Evolutionary conservation across 2,113 vertebrate genomes (phyloP).

Genomic region (Stegastes partitus): DNA sequence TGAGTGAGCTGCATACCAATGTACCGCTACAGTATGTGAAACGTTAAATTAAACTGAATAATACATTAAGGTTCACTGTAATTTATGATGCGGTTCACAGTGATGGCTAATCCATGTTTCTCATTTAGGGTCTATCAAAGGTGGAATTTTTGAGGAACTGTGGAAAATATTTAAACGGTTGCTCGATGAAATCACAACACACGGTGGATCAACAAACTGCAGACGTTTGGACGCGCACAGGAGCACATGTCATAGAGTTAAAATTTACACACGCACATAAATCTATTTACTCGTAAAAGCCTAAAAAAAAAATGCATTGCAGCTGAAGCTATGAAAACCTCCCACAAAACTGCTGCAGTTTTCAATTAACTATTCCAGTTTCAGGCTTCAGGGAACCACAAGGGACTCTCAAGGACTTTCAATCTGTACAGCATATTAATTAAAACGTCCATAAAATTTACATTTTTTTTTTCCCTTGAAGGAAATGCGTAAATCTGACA

Average conservation of each 20-base stretch:
- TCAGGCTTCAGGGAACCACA: constrained; percentile 50
- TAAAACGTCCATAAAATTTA: constrained; percentile 68
- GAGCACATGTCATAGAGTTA: constrained; percentile 21
- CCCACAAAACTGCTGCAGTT: constrained; percentile 56
- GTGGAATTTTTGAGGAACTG: neutral
- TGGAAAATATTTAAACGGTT: constrained; percentile 1
- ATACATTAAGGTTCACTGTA: constrained; percentile 13
- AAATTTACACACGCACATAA: constrained; percentile 46
- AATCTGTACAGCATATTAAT: constrained; percentile 61
- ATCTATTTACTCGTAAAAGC: constrained; percentile 46
- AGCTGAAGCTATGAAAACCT: constrained; percentile 54
- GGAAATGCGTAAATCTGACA: constrained; percentile 36
- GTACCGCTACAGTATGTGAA: neutral
- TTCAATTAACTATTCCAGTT: constrained; percentile 66
- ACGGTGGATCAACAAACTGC: constrained; percentile 26
- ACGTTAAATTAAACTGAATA: constrained; percentile 35
- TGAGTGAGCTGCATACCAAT: constrained; percentile 31
- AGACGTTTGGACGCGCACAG: constrained; percentile 2
- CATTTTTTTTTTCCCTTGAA: constrained; percentile 47
- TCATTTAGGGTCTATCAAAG: neutral
- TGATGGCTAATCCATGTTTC: constrained; percentile 3
- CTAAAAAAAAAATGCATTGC: neutral
- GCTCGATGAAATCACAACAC: constrained; percentile 9
- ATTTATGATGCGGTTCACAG: neutral
- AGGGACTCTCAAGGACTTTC: constrained; percentile 56